These are phyloP conservation scores for Neolamprologus tretocephalus DNA, from an alignment of 2,113 vertebrate genomes.

Conservation along the genomic window DNA sequence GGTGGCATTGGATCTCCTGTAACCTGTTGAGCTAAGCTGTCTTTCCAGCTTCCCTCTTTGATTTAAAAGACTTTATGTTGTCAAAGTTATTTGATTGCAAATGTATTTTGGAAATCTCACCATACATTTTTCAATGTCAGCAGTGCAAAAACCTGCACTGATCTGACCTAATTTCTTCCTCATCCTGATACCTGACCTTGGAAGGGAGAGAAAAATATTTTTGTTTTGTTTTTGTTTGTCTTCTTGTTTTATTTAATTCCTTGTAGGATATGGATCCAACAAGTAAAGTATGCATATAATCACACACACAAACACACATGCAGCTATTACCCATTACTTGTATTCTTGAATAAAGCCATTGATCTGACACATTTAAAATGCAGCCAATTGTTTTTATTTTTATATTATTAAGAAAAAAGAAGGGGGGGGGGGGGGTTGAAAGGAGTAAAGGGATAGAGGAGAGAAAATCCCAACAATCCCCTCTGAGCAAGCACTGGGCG, in stretches of 20 bases:
- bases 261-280: neutral
- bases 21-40: neutral
- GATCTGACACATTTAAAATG: too few species aligned
- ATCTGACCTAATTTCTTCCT: neutral
- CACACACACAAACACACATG: neutral
- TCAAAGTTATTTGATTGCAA: neutral
- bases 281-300: neutral
- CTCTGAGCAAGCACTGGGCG: too few species aligned
- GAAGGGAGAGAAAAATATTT: neutral
- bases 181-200: neutral
- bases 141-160: neutral
- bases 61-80: neutral
- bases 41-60: neutral
- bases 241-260: neutral
- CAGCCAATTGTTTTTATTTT: too few species aligned
- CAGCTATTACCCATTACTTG: neutral
- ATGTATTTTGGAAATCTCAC: neutral
- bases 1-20: neutral
- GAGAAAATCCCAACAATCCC: too few species aligned
- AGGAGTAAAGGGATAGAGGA: too few species aligned
- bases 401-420: too few species aligned
- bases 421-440: too few species aligned
- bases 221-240: neutral
- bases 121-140: neutral
- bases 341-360: too few species aligned